Base-by-base conservation (phyloP, 2,888 invertebrate genomes). In the Gasteruption jaculator region DNA sequence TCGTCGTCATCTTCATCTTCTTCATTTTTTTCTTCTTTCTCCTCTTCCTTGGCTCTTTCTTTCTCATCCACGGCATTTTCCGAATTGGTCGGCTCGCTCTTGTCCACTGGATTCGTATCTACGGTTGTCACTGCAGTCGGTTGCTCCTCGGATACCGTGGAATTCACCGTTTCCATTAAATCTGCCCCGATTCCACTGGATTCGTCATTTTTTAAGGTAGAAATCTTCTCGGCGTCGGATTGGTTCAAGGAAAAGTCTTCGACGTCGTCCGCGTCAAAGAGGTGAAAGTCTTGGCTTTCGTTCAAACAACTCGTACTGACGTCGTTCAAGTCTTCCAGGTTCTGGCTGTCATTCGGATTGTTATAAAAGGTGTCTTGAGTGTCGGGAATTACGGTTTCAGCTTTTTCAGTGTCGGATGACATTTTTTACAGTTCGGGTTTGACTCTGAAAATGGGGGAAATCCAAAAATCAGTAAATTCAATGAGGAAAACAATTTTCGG, bases 211-310 rank as follows among this genome's bases (percentile, higher is more conserved):
- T n/a, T n/a, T n/a, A n/a, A n/a, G n/a, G n/a, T n/a, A n/a, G n/a
- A n/a, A n/a, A n/a, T 41, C 20, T 26, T 15, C 5, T 21, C 2
- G 14, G n/a, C 21, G 18, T 29, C 2, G 14, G 2, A 11, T 34
- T 29, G 38, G 8, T 37, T 21, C 12, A 36, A 30, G 1, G 26
- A 22, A 7, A 35, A 22, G 16, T 41, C 45, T 5, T 43, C 40
- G 1, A 46, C 38, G 10, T 53, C 62, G 1, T 43, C 52, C 3
- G 39, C 38, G 34, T 53, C 61, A 1, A 63, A 14, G 1, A 63
- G 45, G 16, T 39, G 51, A 46, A 63, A 63, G 45, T 63, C 60
- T 44, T 63, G 64, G 30, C 63, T 63, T 29, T 63, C 62, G 5
- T 46, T 46, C 4, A 52, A 14, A 11, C 16, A 31, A 4, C 38